These are phyloP conservation scores for silkworm (Bombyx mori) DNA, from an alignment of 1,140 invertebrate species.

Conservation along the genomic window DNA sequence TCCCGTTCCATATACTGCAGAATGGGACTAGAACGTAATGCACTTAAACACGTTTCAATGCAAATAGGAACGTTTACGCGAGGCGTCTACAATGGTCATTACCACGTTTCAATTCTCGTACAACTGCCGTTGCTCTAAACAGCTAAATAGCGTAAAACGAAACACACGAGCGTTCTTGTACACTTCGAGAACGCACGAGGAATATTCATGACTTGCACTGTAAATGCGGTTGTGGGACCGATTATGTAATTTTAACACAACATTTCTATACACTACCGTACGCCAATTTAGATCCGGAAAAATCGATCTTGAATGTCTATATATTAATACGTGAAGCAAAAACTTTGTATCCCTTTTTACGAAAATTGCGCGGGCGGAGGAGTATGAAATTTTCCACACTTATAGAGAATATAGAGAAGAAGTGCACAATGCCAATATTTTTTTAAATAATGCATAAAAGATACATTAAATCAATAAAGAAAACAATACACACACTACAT, in stretches of 20 bases:
- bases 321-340: too few species aligned
- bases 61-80: slow-evolving; percentile 58
- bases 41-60: slow-evolving; percentile 48
- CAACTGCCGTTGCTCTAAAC: slow-evolving; percentile 45
- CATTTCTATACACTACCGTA: too few species aligned
- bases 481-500: too few species aligned
- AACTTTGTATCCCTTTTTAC: too few species aligned
- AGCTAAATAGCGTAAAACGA: slow-evolving; percentile 56
- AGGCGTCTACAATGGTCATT: slow-evolving; percentile 57
- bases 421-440: too few species aligned
- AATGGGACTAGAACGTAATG: slow-evolving; percentile 28
- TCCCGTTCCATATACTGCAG: slow-evolving; percentile 12
- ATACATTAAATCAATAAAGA: too few species aligned
- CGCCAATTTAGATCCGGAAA: too few species aligned
- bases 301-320: background rate
- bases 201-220: slow-evolving; percentile 41
- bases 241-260: slow-evolving; percentile 20
- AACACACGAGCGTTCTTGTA: slow-evolving; percentile 26
- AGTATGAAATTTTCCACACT: too few species aligned
- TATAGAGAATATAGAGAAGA: too few species aligned
- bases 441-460: too few species aligned
- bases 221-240: slow-evolving; percentile 31
- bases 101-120: slow-evolving; percentile 53
- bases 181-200: slow-evolving; percentile 33
- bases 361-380: too few species aligned